These are phyloP conservation scores for Lycaena phlaeas DNA, from an alignment of 2,888 invertebrate species.

Conservation along the genomic window DNA sequence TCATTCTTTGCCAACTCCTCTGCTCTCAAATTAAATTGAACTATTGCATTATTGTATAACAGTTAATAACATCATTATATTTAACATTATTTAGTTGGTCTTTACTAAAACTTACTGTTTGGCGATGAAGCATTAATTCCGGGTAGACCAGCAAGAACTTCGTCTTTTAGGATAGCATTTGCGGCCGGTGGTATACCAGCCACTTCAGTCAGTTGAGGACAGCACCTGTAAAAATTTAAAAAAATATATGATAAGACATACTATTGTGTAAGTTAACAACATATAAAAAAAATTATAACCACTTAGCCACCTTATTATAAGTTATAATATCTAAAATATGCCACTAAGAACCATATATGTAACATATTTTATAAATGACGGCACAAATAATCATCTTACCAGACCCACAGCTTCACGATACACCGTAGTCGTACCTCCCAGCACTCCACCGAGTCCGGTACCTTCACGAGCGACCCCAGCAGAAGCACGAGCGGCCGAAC, in stretches of 20 bases:
- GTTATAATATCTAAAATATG: background rate
- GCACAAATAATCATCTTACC: constrained; percentile 33
- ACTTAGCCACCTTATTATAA: too few species aligned
- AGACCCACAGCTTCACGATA: constrained; percentile 87
- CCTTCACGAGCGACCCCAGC: constrained; percentile 89
- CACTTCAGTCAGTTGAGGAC: constrained; percentile 61
- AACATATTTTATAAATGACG: background rate
- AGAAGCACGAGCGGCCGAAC: constrained; percentile 93
- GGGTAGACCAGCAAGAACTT: constrained; percentile 50
- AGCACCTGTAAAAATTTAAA: constrained; percentile 41
- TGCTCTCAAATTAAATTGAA: too few species aligned
- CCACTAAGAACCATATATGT: background rate
- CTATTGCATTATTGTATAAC: too few species aligned
- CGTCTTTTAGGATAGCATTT: constrained; percentile 46
- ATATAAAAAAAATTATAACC: background rate
- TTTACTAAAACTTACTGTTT: constrained; percentile 71
- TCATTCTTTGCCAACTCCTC: too few species aligned
- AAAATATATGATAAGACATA: background rate
- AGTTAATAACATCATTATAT: too few species aligned
- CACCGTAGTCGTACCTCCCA: constrained; percentile 95
- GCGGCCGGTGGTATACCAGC: constrained; percentile 60
- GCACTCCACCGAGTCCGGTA: constrained; percentile 87
- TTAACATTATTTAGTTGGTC: too few species aligned
- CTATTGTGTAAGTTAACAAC: background rate
- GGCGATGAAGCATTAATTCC: constrained; percentile 59